These are phyloP conservation scores for Erithacus rubecula DNA, from an alignment of 2,797 vertebrate genomes.

Conservation along the genomic window DNA sequence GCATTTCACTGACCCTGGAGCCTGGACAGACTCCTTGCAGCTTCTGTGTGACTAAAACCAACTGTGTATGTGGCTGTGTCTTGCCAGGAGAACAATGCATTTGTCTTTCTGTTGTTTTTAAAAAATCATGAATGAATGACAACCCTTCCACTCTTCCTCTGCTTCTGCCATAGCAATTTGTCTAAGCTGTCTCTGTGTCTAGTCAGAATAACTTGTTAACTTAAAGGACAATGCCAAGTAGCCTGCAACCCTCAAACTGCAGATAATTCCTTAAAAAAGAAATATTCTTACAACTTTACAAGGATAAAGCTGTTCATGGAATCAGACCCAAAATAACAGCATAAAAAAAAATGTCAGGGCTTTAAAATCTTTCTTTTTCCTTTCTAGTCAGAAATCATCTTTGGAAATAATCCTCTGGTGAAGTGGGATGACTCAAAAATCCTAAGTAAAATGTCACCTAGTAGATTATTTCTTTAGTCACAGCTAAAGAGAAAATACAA, in stretches of 20 bases:
- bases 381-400: background rate
- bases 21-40: background rate
- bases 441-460: background rate
- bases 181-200: background rate
- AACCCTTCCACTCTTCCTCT: background rate
- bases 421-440: background rate
- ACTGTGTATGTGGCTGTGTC: background rate
- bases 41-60: background rate
- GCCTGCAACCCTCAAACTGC: background rate
- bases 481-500: background rate
- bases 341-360: background rate
- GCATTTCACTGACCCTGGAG: background rate
- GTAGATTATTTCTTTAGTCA: background rate
- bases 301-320: background rate
- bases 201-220: background rate
- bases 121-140: background rate
- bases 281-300: background rate
- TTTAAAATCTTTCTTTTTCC: background rate
- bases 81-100: background rate
- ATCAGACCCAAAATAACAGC: background rate
- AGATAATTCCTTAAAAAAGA: background rate
- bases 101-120: background rate
- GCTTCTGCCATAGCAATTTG: background rate
- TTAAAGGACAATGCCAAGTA: background rate
- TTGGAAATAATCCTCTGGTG: background rate